Conservation (phyloP, 2,797 vertebrate species). For the Garrulus glandarius region DNA sequence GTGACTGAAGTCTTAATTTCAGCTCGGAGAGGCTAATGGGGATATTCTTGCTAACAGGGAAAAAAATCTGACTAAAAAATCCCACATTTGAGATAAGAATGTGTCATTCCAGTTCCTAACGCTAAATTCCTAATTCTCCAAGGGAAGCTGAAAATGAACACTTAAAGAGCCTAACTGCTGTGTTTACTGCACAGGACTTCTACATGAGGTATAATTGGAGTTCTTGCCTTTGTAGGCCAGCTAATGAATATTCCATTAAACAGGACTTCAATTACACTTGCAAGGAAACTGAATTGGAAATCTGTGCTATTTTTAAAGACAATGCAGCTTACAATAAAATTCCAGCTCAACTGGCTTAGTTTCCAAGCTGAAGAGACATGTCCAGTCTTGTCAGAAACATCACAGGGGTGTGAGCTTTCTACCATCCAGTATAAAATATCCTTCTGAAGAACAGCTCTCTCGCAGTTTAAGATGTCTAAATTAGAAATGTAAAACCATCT, state of each 20-base stretch:
- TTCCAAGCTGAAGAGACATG: neutral
- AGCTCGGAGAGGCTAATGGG: neutral
- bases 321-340: neutral
- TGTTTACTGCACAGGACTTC: neutral
- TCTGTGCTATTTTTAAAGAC: conserved; percentile 2
- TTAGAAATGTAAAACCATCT: neutral
- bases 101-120: neutral
- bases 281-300: neutral
- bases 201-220: neutral
- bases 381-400: neutral
- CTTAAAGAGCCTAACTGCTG: neutral
- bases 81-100: neutral
- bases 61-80: neutral
- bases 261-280: neutral
- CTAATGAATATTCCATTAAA: neutral
- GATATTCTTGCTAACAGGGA: neutral
- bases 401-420: neutral
- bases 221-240: neutral
- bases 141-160: neutral
- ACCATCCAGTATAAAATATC: neutral
- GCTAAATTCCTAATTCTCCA: neutral
- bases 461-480: neutral
- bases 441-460: neutral
- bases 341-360: neutral
- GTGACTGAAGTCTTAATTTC: neutral